Percentiles rank a stretch among this genome's conserved stretches.
Conservation (phyloP, 2,797 vertebrate genomes). For the Brotula barbata region DNA sequence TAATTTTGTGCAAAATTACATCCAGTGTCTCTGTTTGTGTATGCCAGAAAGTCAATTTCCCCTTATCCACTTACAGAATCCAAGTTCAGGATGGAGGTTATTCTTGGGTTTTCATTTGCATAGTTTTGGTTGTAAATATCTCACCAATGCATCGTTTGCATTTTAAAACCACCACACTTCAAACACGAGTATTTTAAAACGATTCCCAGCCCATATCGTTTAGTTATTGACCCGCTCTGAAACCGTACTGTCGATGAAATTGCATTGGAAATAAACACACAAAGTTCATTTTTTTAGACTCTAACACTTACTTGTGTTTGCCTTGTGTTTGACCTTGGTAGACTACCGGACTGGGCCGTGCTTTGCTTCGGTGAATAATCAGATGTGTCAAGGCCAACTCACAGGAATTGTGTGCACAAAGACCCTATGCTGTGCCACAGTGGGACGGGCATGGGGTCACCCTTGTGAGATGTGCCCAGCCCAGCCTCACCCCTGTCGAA, state of each 20-base stretch:
- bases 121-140: slow-evolving; percentile 15
- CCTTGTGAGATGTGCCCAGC: slow-evolving; percentile 98
- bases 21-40: slow-evolving; percentile 24
- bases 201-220: not conserved
- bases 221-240: too few relatives aligned
- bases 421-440: slow-evolving; percentile 95
- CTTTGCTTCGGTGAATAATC: slow-evolving; percentile 94
- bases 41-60: slow-evolving; percentile 4
- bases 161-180: not conserved
- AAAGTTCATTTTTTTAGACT: too few relatives aligned
- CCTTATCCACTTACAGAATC: slow-evolving; percentile 9
- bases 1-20: slow-evolving; percentile 25
- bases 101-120: slow-evolving; percentile 4
- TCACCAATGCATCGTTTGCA: not conserved
- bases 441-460: slow-evolving; percentile 97
- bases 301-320: too few relatives aligned
- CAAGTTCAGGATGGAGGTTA: not conserved
- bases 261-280: too few relatives aligned
- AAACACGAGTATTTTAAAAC: not conserved
- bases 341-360: slow-evolving; percentile 98
- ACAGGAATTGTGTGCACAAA: slow-evolving; percentile 98
- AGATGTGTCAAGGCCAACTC: slow-evolving; percentile 99
- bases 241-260: too few relatives aligned
- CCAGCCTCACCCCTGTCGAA: slow-evolving; percentile 94
- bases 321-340: slow-evolving; percentile 67